Evolutionary conservation across 2,888 invertebrate species (phyloP), one percentile per base, ranked within the genome.

Genomic region (Argynnis bischoffii): DNA sequence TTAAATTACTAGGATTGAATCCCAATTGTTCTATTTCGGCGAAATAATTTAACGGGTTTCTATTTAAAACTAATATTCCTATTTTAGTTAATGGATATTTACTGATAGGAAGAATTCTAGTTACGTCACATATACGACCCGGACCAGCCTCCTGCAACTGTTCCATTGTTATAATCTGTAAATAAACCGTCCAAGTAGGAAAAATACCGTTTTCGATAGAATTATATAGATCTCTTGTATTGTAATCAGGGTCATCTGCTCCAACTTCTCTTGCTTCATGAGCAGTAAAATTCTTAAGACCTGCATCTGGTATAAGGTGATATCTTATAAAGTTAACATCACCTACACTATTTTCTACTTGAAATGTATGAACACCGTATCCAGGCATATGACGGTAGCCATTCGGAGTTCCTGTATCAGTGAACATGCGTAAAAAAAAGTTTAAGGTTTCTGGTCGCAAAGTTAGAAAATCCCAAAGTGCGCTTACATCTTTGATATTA

Each of bases 21-120:
- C 98, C 98, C 59, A 96, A 86, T 86, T 98, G 98, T 85, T 98
- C 98, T 53, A 98, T 96, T 87, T 98, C 98, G 18, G 97, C 95
- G 81, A 98, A 98, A 85, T 98, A 98, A 83, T 98, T 98, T 66
- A 94, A 94, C 0, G 98, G 97, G 86, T 98, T 98, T 72, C 96
- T 94, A 85, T 98, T 96, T 53, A 99, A 90, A 0, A 96, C 95
- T 74, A 98, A 81, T 82, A 95, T 95, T 1, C 98, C 98, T 0
- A 98, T 95, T 0, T 95, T 96, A 69, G 96, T 95, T 63, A 98
- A 88, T 0, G 98, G 98, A 86, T 93, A 98, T 3, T 97, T 96
- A 46, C 90, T 88, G 64, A 73, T 86, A 0, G 97, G 95, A 96
- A 98, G 97, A 1, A 96, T 92, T 93, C 97, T 98, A 1, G 98